Percentiles rank a stretch among this genome's conserved stretches.
Conservation (phyloP, 1,140 invertebrate genomes). For the Meloidogyne floridensis region DNA sequence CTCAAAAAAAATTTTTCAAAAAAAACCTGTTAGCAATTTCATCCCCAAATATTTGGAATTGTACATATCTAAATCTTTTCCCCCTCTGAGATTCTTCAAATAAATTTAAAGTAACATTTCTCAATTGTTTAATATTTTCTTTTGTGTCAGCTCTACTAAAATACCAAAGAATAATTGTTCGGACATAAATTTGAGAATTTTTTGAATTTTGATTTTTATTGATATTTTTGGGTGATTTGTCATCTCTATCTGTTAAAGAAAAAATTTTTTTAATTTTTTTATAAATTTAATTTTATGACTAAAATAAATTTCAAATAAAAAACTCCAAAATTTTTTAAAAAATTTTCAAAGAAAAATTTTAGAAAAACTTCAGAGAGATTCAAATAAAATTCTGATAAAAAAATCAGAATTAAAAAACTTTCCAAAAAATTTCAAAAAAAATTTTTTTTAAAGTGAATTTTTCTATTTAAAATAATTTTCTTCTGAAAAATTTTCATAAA, state of each 20-base stretch:
- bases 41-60: constrained; percentile 28
- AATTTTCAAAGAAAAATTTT: no score
- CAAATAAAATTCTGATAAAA: no score
- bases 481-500: no score
- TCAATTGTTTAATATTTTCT: constrained; percentile 13
- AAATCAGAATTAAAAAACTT: no score
- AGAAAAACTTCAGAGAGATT: no score
- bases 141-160: constrained; percentile 25
- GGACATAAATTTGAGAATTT: background rate
- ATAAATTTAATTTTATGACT: no score
- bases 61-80: constrained; percentile 3
- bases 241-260: background rate
- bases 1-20: background rate
- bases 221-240: background rate
- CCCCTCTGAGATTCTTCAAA: constrained; percentile 23
- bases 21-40: constrained; percentile 27
- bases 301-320: no score
- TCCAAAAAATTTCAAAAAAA: no score
- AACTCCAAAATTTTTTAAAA: no score
- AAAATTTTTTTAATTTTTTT: no score
- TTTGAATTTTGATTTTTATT: background rate
- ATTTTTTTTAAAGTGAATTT: no score
- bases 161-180: constrained; percentile 26
- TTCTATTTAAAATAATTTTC: no score
- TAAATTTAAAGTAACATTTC: constrained; percentile 24